Percentiles rank a stretch among this genome's conserved stretches.
Conservation (phyloP, 2,797 vertebrate species). For the Borostomias antarcticus region DNA sequence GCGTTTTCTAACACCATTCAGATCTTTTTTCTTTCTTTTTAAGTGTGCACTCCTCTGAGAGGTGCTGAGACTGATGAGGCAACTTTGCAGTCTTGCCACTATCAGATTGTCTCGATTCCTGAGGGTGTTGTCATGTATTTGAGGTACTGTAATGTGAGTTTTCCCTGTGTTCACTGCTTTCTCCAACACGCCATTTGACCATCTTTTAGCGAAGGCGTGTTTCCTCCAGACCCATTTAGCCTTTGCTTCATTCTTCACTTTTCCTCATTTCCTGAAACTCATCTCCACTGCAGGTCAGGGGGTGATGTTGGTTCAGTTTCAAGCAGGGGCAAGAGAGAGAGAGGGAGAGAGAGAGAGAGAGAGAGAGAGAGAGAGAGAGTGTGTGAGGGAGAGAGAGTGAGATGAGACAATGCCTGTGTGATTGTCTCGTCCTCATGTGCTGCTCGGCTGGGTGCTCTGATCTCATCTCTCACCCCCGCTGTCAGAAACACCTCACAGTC, state of each 20-base stretch:
- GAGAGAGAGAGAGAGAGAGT: too few relatives aligned
- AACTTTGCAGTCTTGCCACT: conserved; percentile 41
- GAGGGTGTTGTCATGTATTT: neutral
- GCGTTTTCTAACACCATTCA: conserved; percentile 69
- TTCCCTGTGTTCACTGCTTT: neutral
- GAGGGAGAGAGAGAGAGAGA: neutral
- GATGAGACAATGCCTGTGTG: conserved; percentile 27
- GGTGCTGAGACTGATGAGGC: conserved; percentile 39
- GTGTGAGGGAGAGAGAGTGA: neutral
- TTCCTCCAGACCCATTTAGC: conserved; percentile 30
- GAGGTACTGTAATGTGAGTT: conserved; percentile 2
- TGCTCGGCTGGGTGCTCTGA: neutral
- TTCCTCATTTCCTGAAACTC: conserved; percentile 9
- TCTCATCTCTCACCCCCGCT: neutral
- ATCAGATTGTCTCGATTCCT: neutral
- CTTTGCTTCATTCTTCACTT: conserved; percentile 34
- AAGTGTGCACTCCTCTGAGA: conserved; percentile 27
- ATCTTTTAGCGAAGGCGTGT: conserved; percentile 40
- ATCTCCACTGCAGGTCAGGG: conserved; percentile 14
- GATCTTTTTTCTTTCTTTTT: too few relatives aligned
- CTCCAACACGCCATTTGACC: conserved; percentile 42
- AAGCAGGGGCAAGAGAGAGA: conserved; percentile 7
- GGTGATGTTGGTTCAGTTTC: conserved; percentile 27
- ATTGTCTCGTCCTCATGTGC: conserved; percentile 18
- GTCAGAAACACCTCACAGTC: neutral